These are phyloP conservation scores for Prietella phreatophila DNA, from an alignment of 2,113 vertebrate species.

Conservation along the genomic window DNA sequence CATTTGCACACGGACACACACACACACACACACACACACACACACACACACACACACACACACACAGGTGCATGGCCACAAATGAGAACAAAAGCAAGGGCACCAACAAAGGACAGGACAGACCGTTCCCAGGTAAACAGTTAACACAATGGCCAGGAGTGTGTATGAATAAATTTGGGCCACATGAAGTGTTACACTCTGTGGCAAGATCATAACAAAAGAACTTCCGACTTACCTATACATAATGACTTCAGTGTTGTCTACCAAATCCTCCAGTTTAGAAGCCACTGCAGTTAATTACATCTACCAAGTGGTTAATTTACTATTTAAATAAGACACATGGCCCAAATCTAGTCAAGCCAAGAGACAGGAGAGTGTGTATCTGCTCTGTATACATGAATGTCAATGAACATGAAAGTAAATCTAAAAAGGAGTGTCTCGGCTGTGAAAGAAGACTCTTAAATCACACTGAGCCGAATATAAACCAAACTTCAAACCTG, in stretches of 20 bases:
- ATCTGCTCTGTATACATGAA: conserved; percentile 51
- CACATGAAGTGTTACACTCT: not conserved
- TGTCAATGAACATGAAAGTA: conserved; percentile 34
- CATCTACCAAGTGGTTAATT: conserved; percentile 23
- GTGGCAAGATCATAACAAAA: not conserved
- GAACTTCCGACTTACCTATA: not conserved
- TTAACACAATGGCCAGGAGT: conserved; percentile 28
- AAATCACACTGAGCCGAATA: conserved; percentile 39
- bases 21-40: conserved; percentile 6
- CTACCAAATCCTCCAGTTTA: not conserved
- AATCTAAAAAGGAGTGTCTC: conserved; percentile 23
- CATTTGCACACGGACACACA: conserved; percentile 10
- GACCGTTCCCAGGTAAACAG: conserved; percentile 47
- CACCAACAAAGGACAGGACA: conserved; percentile 16
- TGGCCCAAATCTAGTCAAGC: not conserved
- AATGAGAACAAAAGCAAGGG: conserved; percentile 24
- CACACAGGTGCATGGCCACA: conserved; percentile 35
- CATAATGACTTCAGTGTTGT: not conserved
- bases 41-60: conserved; percentile 29
- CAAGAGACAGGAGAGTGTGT: conserved; percentile 23
- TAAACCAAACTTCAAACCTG: conserved; percentile 39
- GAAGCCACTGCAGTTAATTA: not conserved
- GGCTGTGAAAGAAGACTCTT: not conserved
- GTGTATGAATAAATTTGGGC: conserved; percentile 34
- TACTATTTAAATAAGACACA: conserved; percentile 15